Evolutionary conservation across 2,113 vertebrate species (phyloP).

Genomic region (Pseudonaja textilis): DNA sequence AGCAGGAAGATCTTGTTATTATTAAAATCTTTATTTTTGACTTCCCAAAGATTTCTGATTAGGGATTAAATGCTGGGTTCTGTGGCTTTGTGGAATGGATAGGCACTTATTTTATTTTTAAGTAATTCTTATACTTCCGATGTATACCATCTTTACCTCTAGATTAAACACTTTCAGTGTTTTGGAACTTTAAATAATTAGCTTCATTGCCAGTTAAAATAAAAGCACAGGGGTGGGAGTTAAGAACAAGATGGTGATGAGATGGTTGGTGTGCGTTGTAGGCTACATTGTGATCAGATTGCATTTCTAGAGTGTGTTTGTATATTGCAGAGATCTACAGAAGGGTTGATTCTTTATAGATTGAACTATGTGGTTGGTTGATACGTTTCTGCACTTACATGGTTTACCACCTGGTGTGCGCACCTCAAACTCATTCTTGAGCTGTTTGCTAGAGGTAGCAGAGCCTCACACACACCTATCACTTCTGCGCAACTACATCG

Average conservation of each 20-base stretch:
- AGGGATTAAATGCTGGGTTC: neutral
- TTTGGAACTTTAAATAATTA: conserved; percentile 22
- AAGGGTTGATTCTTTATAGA: neutral
- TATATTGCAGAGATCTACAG: neutral
- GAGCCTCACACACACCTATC: neutral
- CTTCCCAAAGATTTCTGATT: neutral
- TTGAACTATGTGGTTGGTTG: neutral
- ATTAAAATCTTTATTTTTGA: neutral
- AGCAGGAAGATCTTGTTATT: neutral
- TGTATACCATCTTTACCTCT: conserved; percentile 38
- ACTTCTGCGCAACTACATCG: neutral
- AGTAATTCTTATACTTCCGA: conserved; percentile 17
- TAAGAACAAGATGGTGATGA: neutral
- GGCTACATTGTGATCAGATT: neutral
- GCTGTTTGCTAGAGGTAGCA: neutral
- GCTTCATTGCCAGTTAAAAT: neutral
- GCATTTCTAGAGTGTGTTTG: neutral
- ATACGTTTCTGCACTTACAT: neutral
- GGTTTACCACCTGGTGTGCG: neutral
- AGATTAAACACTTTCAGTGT: conserved; percentile 38
- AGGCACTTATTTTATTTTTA: neutral
- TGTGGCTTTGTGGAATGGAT: neutral
- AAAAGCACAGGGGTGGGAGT: neutral
- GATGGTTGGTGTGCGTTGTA: neutral
- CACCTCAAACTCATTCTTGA: neutral